Conservation (phyloP, 2,113 vertebrate genomes). For the Morphnarchus princeps region DNA sequence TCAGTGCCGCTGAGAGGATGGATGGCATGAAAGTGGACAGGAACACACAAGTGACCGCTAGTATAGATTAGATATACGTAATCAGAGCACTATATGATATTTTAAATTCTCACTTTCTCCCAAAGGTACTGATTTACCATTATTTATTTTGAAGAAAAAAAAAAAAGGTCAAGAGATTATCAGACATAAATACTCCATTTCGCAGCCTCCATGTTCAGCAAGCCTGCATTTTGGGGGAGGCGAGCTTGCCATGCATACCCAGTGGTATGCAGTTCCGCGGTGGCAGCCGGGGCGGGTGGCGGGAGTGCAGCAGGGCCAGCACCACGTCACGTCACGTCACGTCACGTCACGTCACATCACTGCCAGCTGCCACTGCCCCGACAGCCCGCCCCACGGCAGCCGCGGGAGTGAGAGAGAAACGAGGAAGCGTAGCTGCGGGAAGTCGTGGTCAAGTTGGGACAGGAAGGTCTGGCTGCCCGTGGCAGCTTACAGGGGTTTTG, state of each 20-base stretch:
- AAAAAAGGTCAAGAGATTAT: not conserved
- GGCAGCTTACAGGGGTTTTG: not conserved
- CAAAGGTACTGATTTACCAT: not conserved
- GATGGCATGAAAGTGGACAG: not conserved
- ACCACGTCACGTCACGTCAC: too few relatives aligned
- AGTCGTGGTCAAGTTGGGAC: not conserved
- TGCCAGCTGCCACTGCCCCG: slow-evolving; percentile 53
- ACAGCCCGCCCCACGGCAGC: not conserved
- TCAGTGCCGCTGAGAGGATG: not conserved
- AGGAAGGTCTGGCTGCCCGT: not conserved
- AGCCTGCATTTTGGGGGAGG: too few relatives aligned
- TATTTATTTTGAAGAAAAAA: not conserved
- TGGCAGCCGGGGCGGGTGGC: too few relatives aligned
- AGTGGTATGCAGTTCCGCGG: too few relatives aligned
- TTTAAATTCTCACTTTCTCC: not conserved
- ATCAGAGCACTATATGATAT: not conserved
- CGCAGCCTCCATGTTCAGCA: not conserved
- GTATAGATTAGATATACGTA: too few relatives aligned
- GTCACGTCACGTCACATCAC: not conserved
- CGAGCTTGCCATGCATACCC: not conserved
- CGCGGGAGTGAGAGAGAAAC: fast-evolving
- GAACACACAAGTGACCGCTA: not conserved
- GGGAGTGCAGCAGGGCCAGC: too few relatives aligned
- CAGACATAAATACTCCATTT: not conserved
- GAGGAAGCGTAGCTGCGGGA: not conserved